These are phyloP conservation scores for Leguminivora glycinivorella DNA, from an alignment of 1,140 invertebrate species.

Conservation along the genomic window DNA sequence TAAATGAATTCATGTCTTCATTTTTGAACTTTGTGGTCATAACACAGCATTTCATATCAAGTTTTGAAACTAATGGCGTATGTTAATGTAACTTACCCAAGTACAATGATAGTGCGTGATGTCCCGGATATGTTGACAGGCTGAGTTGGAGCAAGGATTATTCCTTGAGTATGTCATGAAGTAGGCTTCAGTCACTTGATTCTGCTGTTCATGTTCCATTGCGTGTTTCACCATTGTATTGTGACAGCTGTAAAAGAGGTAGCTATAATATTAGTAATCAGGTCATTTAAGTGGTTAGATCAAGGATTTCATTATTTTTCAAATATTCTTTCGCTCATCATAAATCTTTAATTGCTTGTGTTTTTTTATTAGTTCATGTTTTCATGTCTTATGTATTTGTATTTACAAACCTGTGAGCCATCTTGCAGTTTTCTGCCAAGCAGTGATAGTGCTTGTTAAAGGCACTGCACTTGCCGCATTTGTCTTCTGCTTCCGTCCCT, in stretches of 20 bases:
- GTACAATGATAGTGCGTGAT: conserved; percentile 94
- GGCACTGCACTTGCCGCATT: conserved; percentile 83
- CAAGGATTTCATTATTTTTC: too few species aligned
- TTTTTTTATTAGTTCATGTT: neutral
- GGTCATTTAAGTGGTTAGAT: too few species aligned
- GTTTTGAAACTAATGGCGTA: neutral
- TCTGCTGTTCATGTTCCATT: conserved; percentile 91
- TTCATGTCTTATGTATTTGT: neutral
- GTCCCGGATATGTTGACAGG: conserved; percentile 87
- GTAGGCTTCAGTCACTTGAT: conserved; percentile 89
- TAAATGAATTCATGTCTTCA: conserved; percentile 7
- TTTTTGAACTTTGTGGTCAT: neutral
- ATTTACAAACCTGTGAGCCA: conserved; percentile 81
- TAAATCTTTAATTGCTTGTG: too few species aligned
- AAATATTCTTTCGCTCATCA: too few species aligned
- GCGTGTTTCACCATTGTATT: conserved; percentile 92
- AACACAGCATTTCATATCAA: neutral
- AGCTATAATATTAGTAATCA: neutral
- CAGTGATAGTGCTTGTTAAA: conserved; percentile 91
- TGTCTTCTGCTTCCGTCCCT: conserved; percentile 77
- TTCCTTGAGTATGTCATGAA: conserved; percentile 82
- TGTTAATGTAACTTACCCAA: conserved; percentile 80
- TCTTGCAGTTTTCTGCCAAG: conserved; percentile 82
- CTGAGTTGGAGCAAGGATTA: conserved; percentile 83
- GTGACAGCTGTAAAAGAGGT: conserved; percentile 81